Evolutionary conservation across 2,888 invertebrate genomes (phyloP).

Genomic region (Sericinus montela): DNA sequence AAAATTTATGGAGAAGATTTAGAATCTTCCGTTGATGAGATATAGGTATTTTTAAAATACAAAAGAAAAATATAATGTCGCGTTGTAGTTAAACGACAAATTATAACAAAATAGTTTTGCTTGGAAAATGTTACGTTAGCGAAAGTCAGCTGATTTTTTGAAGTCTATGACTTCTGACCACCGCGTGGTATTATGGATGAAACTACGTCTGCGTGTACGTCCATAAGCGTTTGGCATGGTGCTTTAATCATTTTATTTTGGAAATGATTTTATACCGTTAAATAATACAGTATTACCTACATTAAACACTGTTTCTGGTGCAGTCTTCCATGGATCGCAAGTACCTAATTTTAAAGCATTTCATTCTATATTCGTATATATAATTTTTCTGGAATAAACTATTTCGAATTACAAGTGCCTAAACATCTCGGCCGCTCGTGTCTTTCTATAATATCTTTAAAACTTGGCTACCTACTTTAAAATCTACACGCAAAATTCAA

Average conservation of each 20-base stretch:
- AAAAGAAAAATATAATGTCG: slow-evolving; percentile 48
- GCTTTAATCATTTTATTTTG: slow-evolving; percentile 64
- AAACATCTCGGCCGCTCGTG: slow-evolving; percentile 30
- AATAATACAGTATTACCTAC: slow-evolving; percentile 65
- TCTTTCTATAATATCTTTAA: slow-evolving; percentile 8
- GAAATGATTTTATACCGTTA: slow-evolving; percentile 49
- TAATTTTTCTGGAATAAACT: slow-evolving; percentile 12
- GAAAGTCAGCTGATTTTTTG: slow-evolving; percentile 7
- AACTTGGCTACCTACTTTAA: slow-evolving; percentile 13
- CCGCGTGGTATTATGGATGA: slow-evolving; percentile 31
- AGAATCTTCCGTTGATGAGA: slow-evolving; percentile 67
- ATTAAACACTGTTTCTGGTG: slow-evolving; percentile 55
- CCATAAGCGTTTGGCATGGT: slow-evolving; percentile 65
- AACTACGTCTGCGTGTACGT: slow-evolving; percentile 40
- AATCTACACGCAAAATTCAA: slow-evolving; percentile 11
- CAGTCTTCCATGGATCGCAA: slow-evolving; percentile 68
- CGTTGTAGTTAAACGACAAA: slow-evolving; percentile 49
- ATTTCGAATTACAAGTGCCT: slow-evolving; percentile 31
- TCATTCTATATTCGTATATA: slow-evolving; percentile 21
- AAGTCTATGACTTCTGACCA: not conserved
- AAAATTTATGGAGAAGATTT: slow-evolving; percentile 64
- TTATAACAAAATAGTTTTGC: slow-evolving; percentile 21
- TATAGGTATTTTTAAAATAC: slow-evolving; percentile 73
- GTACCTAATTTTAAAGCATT: slow-evolving; percentile 37
- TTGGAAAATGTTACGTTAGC: slow-evolving; percentile 27